A percentile compares a stretch with the other conserved stretches of the same genome.
phyloP scores from a whole-genome alignment of 2,113 vertebrate species.

The Smithornis capensis region DNA sequence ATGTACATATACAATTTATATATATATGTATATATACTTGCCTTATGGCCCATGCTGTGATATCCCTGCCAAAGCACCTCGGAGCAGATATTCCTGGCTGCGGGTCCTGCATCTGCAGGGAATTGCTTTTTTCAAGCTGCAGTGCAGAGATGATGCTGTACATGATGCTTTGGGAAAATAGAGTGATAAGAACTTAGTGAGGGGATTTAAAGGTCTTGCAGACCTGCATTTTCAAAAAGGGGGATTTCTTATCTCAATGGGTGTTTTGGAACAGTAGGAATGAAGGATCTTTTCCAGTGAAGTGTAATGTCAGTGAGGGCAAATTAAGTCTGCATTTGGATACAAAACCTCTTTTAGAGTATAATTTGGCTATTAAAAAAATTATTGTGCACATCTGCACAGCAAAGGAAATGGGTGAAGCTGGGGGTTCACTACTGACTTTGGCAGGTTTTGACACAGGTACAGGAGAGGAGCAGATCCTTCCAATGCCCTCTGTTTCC shows the following conservation, averaged over 20 bases:
- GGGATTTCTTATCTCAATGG: not conserved
- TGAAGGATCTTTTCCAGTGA: not conserved
- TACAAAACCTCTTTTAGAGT: not conserved
- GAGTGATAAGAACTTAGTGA: not conserved
- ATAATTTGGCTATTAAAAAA: not conserved
- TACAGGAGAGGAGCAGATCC: not conserved
- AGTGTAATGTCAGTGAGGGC: not conserved
- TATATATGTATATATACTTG: rapidly evolving
- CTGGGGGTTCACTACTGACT: not conserved
- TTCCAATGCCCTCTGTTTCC: not conserved
- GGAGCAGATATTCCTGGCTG: not conserved
- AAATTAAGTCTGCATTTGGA: not conserved
- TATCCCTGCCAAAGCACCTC: not conserved
- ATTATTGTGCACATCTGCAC: not conserved
- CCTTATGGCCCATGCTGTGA: not conserved
- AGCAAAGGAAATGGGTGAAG: not conserved
- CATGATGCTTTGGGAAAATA: not conserved
- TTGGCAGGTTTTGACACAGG: not conserved
- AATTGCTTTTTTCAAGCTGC: not conserved
- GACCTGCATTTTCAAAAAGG: not conserved
- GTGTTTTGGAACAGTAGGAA: not conserved
- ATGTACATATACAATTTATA: not conserved
- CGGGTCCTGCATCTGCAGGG: not conserved
- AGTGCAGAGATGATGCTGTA: not conserved
- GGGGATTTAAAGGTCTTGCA: constrained; percentile 19